These are phyloP conservation scores for Macaria liturata DNA, from an alignment of 2,888 invertebrate genomes.

Conservation along the genomic window DNA sequence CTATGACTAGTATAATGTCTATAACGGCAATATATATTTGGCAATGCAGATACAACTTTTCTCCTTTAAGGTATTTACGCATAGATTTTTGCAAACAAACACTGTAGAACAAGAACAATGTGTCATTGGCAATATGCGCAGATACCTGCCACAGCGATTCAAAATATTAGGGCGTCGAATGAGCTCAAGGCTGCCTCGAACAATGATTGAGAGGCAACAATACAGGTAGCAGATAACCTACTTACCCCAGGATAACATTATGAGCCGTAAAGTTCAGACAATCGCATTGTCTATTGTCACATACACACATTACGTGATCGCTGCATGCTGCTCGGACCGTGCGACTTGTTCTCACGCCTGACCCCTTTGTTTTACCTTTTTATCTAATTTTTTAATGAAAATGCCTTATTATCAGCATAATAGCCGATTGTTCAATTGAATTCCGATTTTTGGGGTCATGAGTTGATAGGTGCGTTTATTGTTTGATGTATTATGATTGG, in stretches of 20 bases:
- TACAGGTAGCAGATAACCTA: conserved; percentile 34
- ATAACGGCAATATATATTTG: too few relatives aligned
- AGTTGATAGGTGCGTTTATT: conserved; percentile 17
- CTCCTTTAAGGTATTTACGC: too few relatives aligned
- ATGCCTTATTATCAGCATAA: conserved; percentile 73
- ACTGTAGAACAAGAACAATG: too few relatives aligned
- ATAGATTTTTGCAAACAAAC: too few relatives aligned
- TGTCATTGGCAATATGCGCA: too few relatives aligned
- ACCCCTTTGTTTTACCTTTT: conserved; percentile 62
- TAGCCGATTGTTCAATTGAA: conserved; percentile 77
- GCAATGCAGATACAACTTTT: too few relatives aligned
- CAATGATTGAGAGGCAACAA: conserved; percentile 25
- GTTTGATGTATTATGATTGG: conserved; percentile 28
- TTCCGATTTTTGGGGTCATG: conserved; percentile 47
- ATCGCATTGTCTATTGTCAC: conserved; percentile 40
- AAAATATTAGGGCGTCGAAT: conserved; percentile 22
- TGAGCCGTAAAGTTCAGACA: conserved; percentile 32
- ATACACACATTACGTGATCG: conserved; percentile 36
- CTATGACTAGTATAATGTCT: too few relatives aligned
- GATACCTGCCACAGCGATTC: conserved; percentile 1
- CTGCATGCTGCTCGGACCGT: conserved; percentile 51
- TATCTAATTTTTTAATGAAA: conserved; percentile 66
- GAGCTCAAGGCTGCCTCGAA: conserved; percentile 17
- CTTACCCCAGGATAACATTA: conserved; percentile 35
- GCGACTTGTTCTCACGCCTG: conserved; percentile 68